A percentile compares a stretch with the other conserved stretches of the same genome.
These are phyloP conservation scores for Prionailurus bengalensis DNA, from an alignment of 2,113 vertebrate genomes.

Conservation along the genomic window DNA sequence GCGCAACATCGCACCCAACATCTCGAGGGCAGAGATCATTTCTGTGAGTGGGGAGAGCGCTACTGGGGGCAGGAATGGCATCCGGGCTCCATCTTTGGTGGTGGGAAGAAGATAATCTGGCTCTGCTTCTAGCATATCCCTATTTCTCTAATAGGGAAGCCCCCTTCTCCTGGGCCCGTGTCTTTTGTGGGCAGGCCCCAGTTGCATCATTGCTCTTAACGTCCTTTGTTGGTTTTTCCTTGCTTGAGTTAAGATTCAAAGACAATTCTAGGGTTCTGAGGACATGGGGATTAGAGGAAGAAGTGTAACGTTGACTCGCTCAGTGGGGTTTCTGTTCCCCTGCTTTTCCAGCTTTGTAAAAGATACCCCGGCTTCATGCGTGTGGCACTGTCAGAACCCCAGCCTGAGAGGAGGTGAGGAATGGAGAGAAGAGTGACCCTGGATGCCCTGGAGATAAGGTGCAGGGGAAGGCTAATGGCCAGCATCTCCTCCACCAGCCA, in stretches of 20 bases:
- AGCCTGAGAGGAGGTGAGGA: conserved; percentile 93
- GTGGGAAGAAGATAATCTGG: background rate
- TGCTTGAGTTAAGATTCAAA: background rate
- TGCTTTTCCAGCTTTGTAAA: conserved; percentile 90
- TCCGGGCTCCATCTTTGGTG: background rate
- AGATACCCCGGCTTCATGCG: conserved; percentile 95
- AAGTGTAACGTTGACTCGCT: background rate
- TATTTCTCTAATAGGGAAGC: background rate
- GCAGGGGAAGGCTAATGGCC: background rate
- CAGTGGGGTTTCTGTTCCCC: background rate
- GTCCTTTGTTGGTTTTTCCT: background rate
- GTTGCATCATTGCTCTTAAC: background rate
- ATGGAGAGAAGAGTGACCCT: background rate
- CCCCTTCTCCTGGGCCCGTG: background rate
- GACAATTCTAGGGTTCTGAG: background rate
- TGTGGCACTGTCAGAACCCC: conserved; percentile 94
- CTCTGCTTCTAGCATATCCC: background rate
- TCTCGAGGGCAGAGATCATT: conserved; percentile 94
- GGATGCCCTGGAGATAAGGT: background rate
- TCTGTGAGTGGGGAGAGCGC: conserved; percentile 88
- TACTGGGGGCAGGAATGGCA: background rate
- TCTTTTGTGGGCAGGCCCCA: background rate
- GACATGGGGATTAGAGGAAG: background rate
- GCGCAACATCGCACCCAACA: conserved; percentile 95
- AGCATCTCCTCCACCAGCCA: background rate